phyloP scores from a whole-genome alignment of 53 echinoderm and acorn worm species.

The Astropecten irregularis region DNA sequence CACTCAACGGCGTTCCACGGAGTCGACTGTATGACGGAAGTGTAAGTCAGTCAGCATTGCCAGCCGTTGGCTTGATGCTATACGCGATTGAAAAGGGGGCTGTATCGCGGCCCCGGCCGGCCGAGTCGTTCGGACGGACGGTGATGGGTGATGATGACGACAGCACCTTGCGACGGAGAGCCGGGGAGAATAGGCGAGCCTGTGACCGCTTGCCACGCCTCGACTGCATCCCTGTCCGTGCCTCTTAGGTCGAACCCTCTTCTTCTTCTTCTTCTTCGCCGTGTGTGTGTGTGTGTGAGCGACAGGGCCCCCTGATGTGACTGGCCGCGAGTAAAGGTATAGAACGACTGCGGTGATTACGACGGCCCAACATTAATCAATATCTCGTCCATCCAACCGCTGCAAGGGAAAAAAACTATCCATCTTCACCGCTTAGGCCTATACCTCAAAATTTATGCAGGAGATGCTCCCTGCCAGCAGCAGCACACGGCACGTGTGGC shows the following conservation, averaged over 20 bases:
- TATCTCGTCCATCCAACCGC: neutral
- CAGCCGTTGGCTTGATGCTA: neutral
- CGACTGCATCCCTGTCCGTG: slow-evolving; percentile 24
- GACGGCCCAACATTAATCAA: slow-evolving; percentile 38
- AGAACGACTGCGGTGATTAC: slow-evolving; percentile 37
- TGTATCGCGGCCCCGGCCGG: too few relatives aligned
- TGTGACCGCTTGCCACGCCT: slow-evolving; percentile 40
- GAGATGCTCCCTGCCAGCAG: slow-evolving; percentile 28
- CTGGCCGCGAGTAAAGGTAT: neutral
- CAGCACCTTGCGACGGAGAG: neutral
- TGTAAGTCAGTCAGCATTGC: slow-evolving; percentile 23
- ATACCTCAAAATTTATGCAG: too few relatives aligned
- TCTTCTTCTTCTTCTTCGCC: neutral
- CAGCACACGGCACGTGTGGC: too few relatives aligned
- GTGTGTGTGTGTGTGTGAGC: too few relatives aligned
- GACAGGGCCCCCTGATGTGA: neutral
- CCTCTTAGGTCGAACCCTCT: too few relatives aligned
- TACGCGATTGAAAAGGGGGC: neutral
- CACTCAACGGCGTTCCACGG: slow-evolving; percentile 15
- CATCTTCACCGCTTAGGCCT: neutral
- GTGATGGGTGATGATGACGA: neutral
- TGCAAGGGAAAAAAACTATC: slow-evolving; percentile 7
- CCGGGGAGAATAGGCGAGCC: neutral
- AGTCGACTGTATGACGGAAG: neutral
- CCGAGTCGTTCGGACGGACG: too few relatives aligned